These are phyloP conservation scores for Balaenoptera acutorostrata DNA, from an alignment of 2,113 vertebrate species.

Conservation along the genomic window DNA sequence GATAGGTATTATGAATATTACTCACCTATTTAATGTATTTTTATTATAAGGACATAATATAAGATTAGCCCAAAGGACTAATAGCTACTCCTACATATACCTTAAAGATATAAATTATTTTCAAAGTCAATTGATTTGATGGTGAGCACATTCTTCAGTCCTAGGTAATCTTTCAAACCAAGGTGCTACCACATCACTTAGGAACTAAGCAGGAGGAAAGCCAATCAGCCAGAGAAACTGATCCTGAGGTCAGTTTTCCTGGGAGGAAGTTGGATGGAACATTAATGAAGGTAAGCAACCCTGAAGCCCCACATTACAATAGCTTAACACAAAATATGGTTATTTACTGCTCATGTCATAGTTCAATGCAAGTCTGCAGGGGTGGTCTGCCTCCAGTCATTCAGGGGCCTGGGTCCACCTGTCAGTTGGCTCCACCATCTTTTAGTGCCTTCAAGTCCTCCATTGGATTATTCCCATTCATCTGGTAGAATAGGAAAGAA, in stretches of 20 bases:
- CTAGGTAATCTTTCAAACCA: background rate
- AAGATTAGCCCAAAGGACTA: background rate
- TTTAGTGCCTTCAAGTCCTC: background rate
- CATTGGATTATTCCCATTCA: background rate
- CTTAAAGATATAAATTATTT: constrained; percentile 5
- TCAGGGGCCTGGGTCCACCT: background rate
- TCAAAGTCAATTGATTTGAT: background rate
- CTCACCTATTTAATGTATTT: background rate
- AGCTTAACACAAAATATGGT: background rate
- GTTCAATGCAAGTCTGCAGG: background rate
- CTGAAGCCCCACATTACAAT: background rate
- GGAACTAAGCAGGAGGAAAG: background rate
- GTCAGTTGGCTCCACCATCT: background rate
- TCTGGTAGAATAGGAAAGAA: background rate
- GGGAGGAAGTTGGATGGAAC: background rate
- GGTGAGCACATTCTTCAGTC: background rate
- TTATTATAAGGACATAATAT: background rate
- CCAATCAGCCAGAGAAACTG: background rate
- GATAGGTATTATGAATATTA: background rate
- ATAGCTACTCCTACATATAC: background rate
- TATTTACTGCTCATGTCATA: background rate
- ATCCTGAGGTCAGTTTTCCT: background rate
- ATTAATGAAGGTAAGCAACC: background rate
- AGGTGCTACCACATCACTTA: background rate
- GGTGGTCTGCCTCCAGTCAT: background rate